phyloP scores from a whole-genome alignment of 2,797 vertebrate species.

The Scolopax rusticola region DNA sequence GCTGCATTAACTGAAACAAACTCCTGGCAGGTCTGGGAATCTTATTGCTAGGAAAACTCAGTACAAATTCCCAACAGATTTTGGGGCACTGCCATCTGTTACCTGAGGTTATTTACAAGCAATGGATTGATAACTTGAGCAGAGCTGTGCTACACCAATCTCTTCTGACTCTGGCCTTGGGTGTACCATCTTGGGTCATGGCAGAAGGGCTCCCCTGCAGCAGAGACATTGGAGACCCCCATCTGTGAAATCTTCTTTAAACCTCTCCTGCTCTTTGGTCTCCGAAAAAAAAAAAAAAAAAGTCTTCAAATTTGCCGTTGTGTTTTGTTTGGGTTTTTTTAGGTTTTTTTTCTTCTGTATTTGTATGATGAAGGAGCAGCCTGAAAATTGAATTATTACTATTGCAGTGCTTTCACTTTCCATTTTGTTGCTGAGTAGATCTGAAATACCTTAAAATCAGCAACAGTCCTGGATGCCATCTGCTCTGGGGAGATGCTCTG shows the following conservation, averaged over 20 bases:
- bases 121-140: background rate
- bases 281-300: background rate
- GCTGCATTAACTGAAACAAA: background rate
- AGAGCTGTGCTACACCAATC: background rate
- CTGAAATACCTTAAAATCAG: background rate
- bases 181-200: rapidly evolving
- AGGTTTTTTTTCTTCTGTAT: background rate
- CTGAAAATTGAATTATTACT: background rate
- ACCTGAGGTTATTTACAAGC: background rate
- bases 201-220: background rate
- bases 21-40: background rate
- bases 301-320: background rate
- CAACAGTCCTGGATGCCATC: rapidly evolving
- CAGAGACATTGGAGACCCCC: rapidly evolving
- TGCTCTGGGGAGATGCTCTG: background rate
- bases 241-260: background rate
- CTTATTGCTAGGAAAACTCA: background rate
- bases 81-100: background rate
- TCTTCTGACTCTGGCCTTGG: background rate
- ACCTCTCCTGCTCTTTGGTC: background rate
- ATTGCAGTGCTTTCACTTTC: background rate
- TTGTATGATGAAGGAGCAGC: background rate
- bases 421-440: background rate
- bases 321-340: background rate
- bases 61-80: rapidly evolving